phyloP scores from a whole-genome alignment of 2,797 vertebrate genomes.

The Notolepis coatsorum region DNA sequence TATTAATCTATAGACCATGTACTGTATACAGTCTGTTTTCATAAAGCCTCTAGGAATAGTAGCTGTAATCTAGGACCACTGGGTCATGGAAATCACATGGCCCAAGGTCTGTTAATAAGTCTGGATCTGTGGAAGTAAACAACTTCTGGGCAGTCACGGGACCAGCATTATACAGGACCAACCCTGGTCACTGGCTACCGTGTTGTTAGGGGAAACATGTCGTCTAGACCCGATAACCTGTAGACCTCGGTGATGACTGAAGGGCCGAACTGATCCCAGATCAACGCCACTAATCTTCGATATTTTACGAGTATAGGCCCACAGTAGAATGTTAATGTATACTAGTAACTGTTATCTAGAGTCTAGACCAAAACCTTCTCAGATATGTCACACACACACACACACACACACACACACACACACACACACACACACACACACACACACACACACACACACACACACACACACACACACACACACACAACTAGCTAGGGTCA shows the following conservation, averaged over 20 bases:
- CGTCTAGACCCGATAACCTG: too few relatives aligned
- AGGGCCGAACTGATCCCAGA: constrained; percentile 24
- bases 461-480: constrained; percentile 1
- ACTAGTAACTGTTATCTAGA: constrained; percentile 9
- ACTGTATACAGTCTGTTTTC: too few relatives aligned
- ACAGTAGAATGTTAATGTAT: constrained; percentile 36
- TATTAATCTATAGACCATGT: constrained; percentile 46
- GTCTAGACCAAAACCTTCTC: constrained; percentile 33
- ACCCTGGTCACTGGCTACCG: too few relatives aligned
- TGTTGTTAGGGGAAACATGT: too few relatives aligned
- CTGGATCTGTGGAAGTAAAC: too few relatives aligned
- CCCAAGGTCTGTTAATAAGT: too few relatives aligned
- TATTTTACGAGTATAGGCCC: constrained; percentile 52
- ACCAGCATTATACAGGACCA: too few relatives aligned
- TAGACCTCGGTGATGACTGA: constrained; percentile 27
- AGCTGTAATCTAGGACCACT: constrained; percentile 45
- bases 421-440: not conserved
- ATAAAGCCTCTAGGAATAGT: constrained; percentile 54
- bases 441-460: constrained; percentile 5
- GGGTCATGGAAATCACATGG: constrained; percentile 36
- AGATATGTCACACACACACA: constrained; percentile 10
- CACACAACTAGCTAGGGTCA: constrained; percentile 2
- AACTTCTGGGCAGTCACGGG: too few relatives aligned
- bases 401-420: too few relatives aligned
- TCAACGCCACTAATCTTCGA: not conserved